Conservation (phyloP, 2,888 invertebrate species). For the Acleris emargana region DNA sequence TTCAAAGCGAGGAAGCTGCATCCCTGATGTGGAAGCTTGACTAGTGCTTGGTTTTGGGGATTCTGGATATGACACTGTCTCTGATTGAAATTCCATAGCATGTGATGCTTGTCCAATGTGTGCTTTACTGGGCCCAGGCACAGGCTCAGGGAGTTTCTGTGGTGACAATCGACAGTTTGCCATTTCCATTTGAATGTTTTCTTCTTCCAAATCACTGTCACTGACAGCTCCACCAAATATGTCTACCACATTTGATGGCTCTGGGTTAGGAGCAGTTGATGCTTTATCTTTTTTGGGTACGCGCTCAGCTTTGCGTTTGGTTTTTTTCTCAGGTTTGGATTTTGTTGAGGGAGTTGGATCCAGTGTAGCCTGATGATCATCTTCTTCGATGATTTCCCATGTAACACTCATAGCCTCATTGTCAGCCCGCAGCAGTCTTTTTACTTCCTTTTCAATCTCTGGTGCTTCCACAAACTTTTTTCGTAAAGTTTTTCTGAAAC, state of each 20-base stretch:
- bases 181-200: conserved; percentile 90
- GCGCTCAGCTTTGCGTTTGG: conserved; percentile 60
- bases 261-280: conserved; percentile 49
- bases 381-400: conserved; percentile 96
- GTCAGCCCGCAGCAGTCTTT: conserved; percentile 94
- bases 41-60: conserved; percentile 52
- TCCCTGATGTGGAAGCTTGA: conserved; percentile 50
- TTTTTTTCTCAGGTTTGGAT: conserved; percentile 64
- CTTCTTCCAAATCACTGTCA: conserved; percentile 92
- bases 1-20: conserved; percentile 50
- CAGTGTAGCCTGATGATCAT: conserved; percentile 83
- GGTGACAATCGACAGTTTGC: conserved; percentile 91
- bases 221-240: conserved; percentile 97
- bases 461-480: conserved; percentile 99
- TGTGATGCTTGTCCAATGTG: conserved; percentile 50
- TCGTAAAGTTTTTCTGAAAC: conserved; percentile 96
- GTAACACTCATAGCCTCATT: conserved; percentile 95
- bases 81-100: conserved; percentile 67
- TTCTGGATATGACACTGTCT: conserved; percentile 61
- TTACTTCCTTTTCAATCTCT: conserved; percentile 99
- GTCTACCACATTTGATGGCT: conserved; percentile 82
- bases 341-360: conserved; percentile 50
- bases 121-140: conserved; percentile 58
- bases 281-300: conserved; percentile 45
- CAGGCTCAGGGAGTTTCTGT: conserved; percentile 88